A percentile compares a stretch with the other conserved stretches of the same genome.
These are phyloP conservation scores for Microtus ochrogaster DNA, from an alignment of 2,113 vertebrate genomes.

Conservation along the genomic window DNA sequence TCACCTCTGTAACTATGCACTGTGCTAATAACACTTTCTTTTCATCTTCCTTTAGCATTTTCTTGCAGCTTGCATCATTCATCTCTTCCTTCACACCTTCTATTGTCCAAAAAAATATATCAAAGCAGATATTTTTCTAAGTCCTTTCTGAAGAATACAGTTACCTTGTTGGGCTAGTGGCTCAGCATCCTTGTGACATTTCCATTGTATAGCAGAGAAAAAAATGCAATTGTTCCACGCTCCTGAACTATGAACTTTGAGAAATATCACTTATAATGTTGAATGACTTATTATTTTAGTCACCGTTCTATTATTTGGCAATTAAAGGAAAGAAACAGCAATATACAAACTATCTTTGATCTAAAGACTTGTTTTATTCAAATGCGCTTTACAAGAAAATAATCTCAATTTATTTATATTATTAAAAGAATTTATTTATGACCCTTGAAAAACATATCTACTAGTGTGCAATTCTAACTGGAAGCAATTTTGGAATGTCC, in stretches of 20 bases:
- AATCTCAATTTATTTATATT: neutral
- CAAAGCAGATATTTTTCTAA: constrained; percentile 62
- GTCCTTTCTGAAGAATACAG: constrained; percentile 30
- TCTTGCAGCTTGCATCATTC: neutral
- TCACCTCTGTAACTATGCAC: neutral
- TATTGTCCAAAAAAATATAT: constrained; percentile 58
- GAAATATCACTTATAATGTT: constrained; percentile 71
- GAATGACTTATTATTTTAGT: neutral
- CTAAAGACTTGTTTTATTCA: neutral
- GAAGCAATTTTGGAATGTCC: neutral
- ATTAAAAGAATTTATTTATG: neutral
- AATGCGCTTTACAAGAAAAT: neutral
- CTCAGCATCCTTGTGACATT: neutral
- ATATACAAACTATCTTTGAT: constrained; percentile 68
- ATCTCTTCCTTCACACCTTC: neutral
- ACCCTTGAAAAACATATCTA: neutral
- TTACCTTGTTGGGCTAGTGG: constrained; percentile 61
- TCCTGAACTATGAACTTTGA: constrained; percentile 76
- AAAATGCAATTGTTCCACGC: constrained; percentile 71
- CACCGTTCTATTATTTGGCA: constrained; percentile 64
- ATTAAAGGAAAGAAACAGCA: constrained; percentile 79
- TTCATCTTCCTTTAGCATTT: neutral
- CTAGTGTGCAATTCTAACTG: neutral
- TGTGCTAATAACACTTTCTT: neutral
- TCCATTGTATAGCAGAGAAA: constrained; percentile 61